Base-by-base conservation (phyloP, 2,797 vertebrate genomes). In the Cossypha dichroa region DNA sequence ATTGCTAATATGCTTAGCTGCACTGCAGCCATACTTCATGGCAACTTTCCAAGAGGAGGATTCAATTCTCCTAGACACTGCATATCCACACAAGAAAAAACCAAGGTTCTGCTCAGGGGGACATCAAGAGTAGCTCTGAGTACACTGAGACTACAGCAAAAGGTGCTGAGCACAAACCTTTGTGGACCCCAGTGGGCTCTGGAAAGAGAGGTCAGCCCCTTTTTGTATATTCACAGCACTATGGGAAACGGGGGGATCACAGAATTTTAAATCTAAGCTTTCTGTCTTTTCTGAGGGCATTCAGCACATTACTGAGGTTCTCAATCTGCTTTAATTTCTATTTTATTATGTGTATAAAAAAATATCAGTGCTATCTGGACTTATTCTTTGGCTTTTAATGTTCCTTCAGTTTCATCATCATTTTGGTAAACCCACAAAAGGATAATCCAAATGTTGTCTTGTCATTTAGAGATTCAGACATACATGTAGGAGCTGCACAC, bases 241-340 rank as follows among this genome's bases (percentile, higher is more conserved):
- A 1, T 1, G 4, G 40, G 11, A 29, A 15, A 33, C 15, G 10
- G 10, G 6, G 3, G 7, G 4, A 63, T 34, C 58, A 79, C 13
- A 54, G 25, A 25, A 38, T 9, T 68, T 72, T 64, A 4, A 11
- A 22, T 48, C 49, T 82, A 49, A 16, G 23, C 25, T 46, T 88
- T 79, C 79, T 11, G 4, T 63, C 21, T 68, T 43, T 63, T 54
- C 34, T 83, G 56, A 45, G 41, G 36, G 34, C 36, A 46, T 28
- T 75, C 52, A 49, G 34, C 33, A 73, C 55, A 76, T 31, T 85
- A 76, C 36, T 28, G 38, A 85, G n/a, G 31, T 80, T 52, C 36
- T 31, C 38, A 83, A 60, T 72, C 88, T 91, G 83, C 66, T 93
- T 94, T 70, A 92, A 90, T 43, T 88, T 96, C 73, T 66, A 34